Base-by-base conservation (phyloP, 1,140 invertebrate species). In the Anastatus disparis region DNA sequence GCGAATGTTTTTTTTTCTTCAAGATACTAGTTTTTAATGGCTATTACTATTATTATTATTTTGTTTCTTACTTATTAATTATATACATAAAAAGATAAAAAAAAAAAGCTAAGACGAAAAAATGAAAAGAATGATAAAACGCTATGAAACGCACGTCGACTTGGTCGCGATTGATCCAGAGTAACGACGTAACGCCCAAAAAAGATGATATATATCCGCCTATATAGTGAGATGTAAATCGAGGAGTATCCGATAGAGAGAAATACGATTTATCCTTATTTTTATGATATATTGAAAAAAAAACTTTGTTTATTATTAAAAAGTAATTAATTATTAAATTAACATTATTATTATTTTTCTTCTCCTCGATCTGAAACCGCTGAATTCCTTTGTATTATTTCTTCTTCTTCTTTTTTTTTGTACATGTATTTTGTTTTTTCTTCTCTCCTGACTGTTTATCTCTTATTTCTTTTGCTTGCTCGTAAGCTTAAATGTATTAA, bases 401-500 rank as follows among this genome's bases (percentile, higher is more conserved):
- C n/a, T n/a, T n/a, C n/a, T n/a, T n/a, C n/a, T n/a, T n/a, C n/a
- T n/a, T 71, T 64, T 65, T 74, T 74, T 69, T 61, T 63, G 46
- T 65, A 73, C 42, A 65, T 73, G 59, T 42, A 59, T 13, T 73
- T 73, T 50, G 52, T 59, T 35, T 69, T n/a, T n/a, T n/a, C n/a
- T n/a, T n/a, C n/a, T n/a, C n/a, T n/a, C n/a, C 31, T 65, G 53
- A 50, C 67, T 35, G 52, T 69, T 75, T 69, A 56, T 62, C 38
- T 67, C 56, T 72, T 73, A 72, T 46, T 75, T 62, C 40, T 53
- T 50, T 50, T 68, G 69, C 72, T 74, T 68, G 67, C 77, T 76
- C 70, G 66, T 76, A 76, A 74, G 53, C 72, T 76, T 70, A 62
- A 53, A 63, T 70, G 15, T 69, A 70, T 63, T 44, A n/a, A n/a